A percentile compares a stretch with the other conserved stretches of the same genome.
phyloP scores from a whole-genome alignment of 1,140 invertebrate species.

The Hyposmocoma kahamanoa region DNA sequence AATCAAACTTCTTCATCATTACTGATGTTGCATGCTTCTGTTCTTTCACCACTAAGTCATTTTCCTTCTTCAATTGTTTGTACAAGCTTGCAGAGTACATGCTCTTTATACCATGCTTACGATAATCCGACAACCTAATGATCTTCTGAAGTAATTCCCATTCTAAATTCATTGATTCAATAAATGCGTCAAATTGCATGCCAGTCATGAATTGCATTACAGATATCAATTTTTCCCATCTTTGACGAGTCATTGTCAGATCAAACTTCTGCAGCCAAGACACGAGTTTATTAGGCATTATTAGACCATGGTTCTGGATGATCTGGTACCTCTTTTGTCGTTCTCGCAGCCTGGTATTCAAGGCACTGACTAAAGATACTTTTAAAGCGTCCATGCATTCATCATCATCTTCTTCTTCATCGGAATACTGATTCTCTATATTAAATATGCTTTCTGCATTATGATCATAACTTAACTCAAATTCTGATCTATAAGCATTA shows the following conservation, averaged over 20 bases:
- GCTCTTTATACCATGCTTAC: slow-evolving; percentile 81
- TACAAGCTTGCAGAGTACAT: slow-evolving; percentile 80
- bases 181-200: slow-evolving; percentile 83
- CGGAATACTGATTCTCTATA: slow-evolving; percentile 74
- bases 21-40: slow-evolving; percentile 61
- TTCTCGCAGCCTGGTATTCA: slow-evolving; percentile 83
- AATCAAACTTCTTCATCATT: slow-evolving; percentile 52
- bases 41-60: slow-evolving; percentile 75
- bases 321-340: slow-evolving; percentile 81
- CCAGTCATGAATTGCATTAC: slow-evolving; percentile 85
- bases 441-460: slow-evolving; percentile 85
- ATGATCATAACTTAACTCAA: slow-evolving; percentile 88
- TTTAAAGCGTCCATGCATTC: slow-evolving; percentile 78
- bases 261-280: slow-evolving; percentile 80
- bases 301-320: slow-evolving; percentile 85
- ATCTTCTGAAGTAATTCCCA: slow-evolving; percentile 81
- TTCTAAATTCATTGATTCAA: slow-evolving; percentile 83
- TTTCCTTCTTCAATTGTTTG: slow-evolving; percentile 76
- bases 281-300: slow-evolving; percentile 79
- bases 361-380: slow-evolving; percentile 78
- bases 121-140: slow-evolving; percentile 78
- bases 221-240: slow-evolving; percentile 77
- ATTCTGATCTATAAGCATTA: slow-evolving; percentile 90
- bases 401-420: slow-evolving; percentile 62
- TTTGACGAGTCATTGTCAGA: slow-evolving; percentile 75